Conservation (phyloP, 2,888 invertebrate species). For the Drosophila infuscata region DNA sequence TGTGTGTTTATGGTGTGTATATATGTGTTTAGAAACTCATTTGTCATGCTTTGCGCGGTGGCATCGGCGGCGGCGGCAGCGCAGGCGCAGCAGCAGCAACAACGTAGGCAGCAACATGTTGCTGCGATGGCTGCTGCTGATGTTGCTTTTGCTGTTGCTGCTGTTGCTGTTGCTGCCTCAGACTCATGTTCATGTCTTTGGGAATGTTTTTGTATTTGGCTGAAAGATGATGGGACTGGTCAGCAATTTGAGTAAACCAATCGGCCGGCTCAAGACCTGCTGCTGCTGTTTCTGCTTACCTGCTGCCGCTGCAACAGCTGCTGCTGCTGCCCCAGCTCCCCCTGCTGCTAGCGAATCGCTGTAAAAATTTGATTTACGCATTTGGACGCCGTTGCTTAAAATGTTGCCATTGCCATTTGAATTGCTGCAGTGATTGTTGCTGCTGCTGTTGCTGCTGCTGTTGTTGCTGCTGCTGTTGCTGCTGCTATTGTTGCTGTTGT, state of each 20-base stretch:
- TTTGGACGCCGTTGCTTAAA: conserved; percentile 44
- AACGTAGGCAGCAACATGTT: conserved; percentile 38
- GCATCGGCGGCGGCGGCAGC: conserved; percentile 83
- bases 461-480: conserved; percentile 10
- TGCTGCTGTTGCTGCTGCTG: conserved; percentile 18
- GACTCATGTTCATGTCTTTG: conserved; percentile 83
- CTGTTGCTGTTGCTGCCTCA: conserved; percentile 59
- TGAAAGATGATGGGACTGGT: conserved; percentile 85
- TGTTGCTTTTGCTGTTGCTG: conserved; percentile 20
- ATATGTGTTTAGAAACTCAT: conserved; percentile 79
- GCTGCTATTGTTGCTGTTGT: conserved; percentile 3
- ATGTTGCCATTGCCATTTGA: conserved; percentile 48
- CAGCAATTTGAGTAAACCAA: conserved; percentile 84
- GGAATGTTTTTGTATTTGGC: conserved; percentile 85
- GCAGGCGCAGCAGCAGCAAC: conserved; percentile 66
- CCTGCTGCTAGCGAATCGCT: conserved; percentile 46
- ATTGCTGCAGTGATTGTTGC: conserved; percentile 33
- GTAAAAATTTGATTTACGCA: conserved; percentile 68
- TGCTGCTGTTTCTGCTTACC: conserved; percentile 50
- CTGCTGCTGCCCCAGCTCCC: conserved; percentile 44
- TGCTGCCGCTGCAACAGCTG: conserved; percentile 31
- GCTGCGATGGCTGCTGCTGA: conserved; percentile 11
- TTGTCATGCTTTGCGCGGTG: conserved; percentile 85
- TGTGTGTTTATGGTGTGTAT: not conserved
- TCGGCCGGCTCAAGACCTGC: conserved; percentile 80